phyloP scores from a whole-genome alignment of 2,113 vertebrate genomes.

The Barbus barbus region DNA sequence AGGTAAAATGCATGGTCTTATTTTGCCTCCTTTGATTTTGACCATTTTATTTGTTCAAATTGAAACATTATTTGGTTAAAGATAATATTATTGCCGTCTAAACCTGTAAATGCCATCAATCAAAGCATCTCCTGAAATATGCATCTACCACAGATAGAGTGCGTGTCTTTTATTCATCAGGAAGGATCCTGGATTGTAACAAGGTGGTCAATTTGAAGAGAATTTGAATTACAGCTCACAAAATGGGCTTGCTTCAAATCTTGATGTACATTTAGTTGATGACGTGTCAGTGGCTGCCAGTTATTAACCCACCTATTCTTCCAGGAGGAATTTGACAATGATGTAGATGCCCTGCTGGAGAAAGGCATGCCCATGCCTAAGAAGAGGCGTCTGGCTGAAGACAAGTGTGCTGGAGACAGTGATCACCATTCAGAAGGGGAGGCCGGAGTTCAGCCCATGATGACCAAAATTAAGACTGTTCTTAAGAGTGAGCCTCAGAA shows the following conservation, averaged over 20 bases:
- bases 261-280: not conserved
- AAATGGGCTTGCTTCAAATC: not conserved
- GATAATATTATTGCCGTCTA: no score
- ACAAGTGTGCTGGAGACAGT: constrained; percentile 87
- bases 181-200: not conserved
- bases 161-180: not conserved
- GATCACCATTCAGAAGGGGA: constrained; percentile 95
- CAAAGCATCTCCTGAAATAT: not conserved
- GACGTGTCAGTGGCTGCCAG: not conserved
- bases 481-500: constrained; percentile 90
- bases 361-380: constrained; percentile 95
- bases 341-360: constrained; percentile 92
- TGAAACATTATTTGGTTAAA: no score
- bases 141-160: not conserved
- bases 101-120: not conserved
- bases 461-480: constrained; percentile 99
- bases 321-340: constrained; percentile 99
- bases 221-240: no score
- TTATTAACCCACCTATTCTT: constrained; percentile 37
- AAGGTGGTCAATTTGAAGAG: no score
- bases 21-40: not conserved
- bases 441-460: constrained; percentile 93
- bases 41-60: not conserved
- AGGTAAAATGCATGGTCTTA: constrained; percentile 78
- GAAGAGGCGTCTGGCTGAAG: constrained; percentile 86